These are phyloP conservation scores for Phymanthus crucifer DNA, from an alignment of 92 coral and sea anemone species.

Conservation along the genomic window DNA sequence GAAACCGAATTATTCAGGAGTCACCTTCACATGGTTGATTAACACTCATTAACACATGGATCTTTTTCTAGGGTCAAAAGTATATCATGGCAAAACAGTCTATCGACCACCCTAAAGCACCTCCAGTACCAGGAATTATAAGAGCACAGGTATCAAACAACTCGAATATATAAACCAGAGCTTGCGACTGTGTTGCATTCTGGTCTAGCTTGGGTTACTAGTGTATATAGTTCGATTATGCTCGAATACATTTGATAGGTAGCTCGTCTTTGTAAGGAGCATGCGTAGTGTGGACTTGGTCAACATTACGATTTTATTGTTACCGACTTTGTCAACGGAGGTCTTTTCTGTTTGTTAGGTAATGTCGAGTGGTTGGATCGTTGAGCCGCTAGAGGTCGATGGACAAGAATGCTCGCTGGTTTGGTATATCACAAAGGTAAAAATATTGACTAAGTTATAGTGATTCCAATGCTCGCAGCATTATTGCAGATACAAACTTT, in stretches of 20 bases:
- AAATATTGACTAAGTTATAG: no score
- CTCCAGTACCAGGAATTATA: conserved; percentile 70
- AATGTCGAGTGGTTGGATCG: conserved; percentile 97
- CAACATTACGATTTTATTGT: not conserved
- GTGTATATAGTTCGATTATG: no score
- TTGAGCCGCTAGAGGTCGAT: conserved; percentile 71
- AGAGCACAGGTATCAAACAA: conserved; percentile 71
- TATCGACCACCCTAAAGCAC: conserved; percentile 90
- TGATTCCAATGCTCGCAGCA: no score
- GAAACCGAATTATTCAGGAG: not conserved
- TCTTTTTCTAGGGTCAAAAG: conserved; percentile 66
- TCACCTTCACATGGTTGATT: no score
- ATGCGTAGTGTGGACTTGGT: no score
- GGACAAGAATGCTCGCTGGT: conserved; percentile 78
- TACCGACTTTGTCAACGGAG: no score
- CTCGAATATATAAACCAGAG: not conserved
- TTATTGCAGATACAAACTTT: no score
- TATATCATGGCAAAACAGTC: conserved; percentile 90
- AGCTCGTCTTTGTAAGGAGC: no score
- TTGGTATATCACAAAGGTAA: conserved; percentile 96
- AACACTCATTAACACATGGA: no score
- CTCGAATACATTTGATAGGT: no score
- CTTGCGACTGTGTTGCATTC: no score
- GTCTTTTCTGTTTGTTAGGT: conserved; percentile 43
- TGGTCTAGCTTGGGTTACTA: no score